Evolutionary conservation across 2,797 vertebrate genomes (phyloP), one percentile per base, ranked within the genome.

Genomic region (Lepilemur septentrionalis): DNA sequence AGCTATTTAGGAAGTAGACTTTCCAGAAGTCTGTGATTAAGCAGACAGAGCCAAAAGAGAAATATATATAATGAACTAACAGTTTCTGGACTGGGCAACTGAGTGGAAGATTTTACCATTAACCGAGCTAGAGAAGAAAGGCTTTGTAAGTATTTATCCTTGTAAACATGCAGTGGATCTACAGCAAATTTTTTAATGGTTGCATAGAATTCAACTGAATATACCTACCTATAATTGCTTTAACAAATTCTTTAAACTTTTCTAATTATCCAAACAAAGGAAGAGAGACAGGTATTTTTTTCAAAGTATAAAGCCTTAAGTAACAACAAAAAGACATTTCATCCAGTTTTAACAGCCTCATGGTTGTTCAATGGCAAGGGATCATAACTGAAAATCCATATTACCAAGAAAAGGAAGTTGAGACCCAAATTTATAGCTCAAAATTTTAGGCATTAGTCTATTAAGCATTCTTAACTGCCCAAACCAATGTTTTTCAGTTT

Each of bases 221-320:
- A 9, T 13, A 86, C 48, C 28, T 55, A 50, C 0, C 52, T 73
- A 50, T 5, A 63, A 91, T 63, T 46, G 59, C 59, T 65, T 90
- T 79, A 93, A 30, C n/a, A 82, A 84, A 89, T 61, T 93, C 69
- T 81, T 86, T 91, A 61, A 94, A 76, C 20, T 73, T 93, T 84
- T 79, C 82, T 80, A 78, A 93, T 73, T 81, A 67, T 9, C 23
- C 61, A 93, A 75, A 46, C 38, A 76, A 90, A 83, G 2, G 15
- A 90, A 89, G 38, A 88, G 25, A 70, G 22, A 17, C 2, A 69
- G 41, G 18, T 30, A 70, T 35, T 70, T 43, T 79, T 69, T 28
- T 22, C 61, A 80, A 91, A 95, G 20, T n/a, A 69, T 83, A 79
- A 93, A 67, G 23, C 30, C 59, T 2, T 7, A 90, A 79, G 88